Percentiles rank a stretch among this genome's conserved stretches.
phyloP scores from a whole-genome alignment of 2,888 invertebrate species.

The Branchinecta sandiegonensis region DNA sequence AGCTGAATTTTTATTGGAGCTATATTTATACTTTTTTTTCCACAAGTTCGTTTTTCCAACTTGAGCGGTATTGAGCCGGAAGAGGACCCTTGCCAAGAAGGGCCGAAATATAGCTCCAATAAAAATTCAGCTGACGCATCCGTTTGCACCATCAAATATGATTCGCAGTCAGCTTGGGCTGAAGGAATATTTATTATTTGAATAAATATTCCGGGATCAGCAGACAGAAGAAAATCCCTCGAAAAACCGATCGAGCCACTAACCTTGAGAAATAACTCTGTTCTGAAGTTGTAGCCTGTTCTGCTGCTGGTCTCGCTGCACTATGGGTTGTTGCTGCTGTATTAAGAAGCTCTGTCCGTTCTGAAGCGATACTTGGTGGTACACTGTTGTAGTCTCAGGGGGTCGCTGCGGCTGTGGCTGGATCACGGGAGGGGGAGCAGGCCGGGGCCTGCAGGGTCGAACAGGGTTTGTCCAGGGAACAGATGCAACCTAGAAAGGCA shows the following conservation, averaged over 20 bases:
- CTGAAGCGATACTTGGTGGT: neutral
- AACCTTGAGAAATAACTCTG: constrained; percentile 1
- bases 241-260: neutral
- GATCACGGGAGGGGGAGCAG: neutral
- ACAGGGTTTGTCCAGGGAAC: neutral
- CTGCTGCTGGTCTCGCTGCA: neutral
- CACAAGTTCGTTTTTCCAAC: too few species aligned
- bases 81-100: too few species aligned
- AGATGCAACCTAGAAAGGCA: neutral
- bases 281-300: neutral
- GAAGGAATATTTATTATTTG: too few species aligned
- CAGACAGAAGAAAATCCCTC: too few species aligned
- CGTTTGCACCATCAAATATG: too few species aligned
- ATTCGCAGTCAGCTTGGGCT: too few species aligned
- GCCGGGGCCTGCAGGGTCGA: constrained; percentile 6
- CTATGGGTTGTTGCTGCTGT: constrained; percentile 10
- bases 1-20: too few species aligned
- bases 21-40: too few species aligned
- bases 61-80: too few species aligned
- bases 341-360: neutral
- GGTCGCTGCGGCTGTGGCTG: neutral
- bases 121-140: too few species aligned
- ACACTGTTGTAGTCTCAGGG: neutral
- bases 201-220: too few species aligned
- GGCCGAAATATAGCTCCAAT: too few species aligned